phyloP scores from a whole-genome alignment of 1,140 invertebrate genomes.

The Phenacoccus solenopsis region DNA sequence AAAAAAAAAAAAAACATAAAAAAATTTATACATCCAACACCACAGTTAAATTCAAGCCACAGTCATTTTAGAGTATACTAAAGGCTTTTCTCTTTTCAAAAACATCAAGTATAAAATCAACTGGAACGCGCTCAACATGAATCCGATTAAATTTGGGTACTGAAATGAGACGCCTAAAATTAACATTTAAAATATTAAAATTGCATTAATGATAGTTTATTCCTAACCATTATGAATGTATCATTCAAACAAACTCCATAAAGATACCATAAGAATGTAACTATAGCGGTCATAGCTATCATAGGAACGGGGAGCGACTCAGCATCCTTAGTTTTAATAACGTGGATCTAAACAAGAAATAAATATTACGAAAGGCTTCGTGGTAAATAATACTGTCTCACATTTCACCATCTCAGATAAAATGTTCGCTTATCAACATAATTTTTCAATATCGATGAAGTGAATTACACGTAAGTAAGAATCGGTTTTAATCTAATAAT shows the following conservation, averaged over 20 bases:
- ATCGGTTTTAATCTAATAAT: too few relatives aligned
- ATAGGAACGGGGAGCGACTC: slow-evolving; percentile 14
- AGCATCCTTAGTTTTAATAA: slow-evolving; percentile 7
- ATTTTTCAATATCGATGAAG: too few relatives aligned
- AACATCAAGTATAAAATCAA: not conserved
- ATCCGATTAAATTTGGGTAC: slow-evolving; percentile 8
- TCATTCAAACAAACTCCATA: slow-evolving; percentile 11
- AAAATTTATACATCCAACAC: too few relatives aligned
- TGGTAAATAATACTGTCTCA: too few relatives aligned
- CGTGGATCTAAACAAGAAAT: not conserved
- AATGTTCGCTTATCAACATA: too few relatives aligned
- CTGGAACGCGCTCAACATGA: not conserved
- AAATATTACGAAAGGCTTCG: too few relatives aligned
- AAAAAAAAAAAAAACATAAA: not conserved
- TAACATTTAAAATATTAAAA: not conserved
- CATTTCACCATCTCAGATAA: too few relatives aligned
- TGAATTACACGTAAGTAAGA: too few relatives aligned
- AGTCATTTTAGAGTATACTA: not conserved
- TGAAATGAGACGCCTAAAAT: not conserved
- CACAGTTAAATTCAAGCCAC: not conserved
- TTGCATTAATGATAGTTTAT: not conserved
- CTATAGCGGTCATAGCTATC: slow-evolving; percentile 8
- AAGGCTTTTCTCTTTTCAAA: not conserved
- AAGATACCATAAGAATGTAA: slow-evolving; percentile 16
- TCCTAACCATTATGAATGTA: slow-evolving; percentile 7